Conservation (phyloP, 2,113 vertebrate genomes). For the Centropus bengalensis region DNA sequence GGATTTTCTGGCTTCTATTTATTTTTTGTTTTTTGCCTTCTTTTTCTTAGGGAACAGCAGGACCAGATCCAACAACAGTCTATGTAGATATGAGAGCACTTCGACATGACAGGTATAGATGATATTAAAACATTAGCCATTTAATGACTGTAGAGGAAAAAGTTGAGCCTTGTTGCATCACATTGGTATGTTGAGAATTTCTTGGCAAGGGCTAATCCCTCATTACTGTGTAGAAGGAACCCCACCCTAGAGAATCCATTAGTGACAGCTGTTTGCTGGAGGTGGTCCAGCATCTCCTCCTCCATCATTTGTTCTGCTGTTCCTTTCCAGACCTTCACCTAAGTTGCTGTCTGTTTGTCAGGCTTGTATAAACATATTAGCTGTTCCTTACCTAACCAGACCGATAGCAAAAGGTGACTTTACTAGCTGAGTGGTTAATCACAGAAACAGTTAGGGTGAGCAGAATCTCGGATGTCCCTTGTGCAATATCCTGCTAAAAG, state of each 20-base stretch:
- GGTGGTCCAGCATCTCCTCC: not conserved
- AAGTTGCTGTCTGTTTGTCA: not conserved
- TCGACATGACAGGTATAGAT: conserved; percentile 89
- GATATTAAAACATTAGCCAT: not conserved
- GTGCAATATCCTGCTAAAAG: not conserved
- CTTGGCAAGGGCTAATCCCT: not conserved
- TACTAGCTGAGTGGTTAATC: not conserved
- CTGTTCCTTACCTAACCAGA: not conserved
- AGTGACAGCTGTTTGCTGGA: not conserved
- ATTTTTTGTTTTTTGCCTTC: not conserved
- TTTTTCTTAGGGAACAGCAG: conserved; percentile 88
- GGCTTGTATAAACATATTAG: not conserved
- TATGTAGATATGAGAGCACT: conserved; percentile 96
- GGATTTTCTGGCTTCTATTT: not conserved
- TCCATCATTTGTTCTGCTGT: not conserved
- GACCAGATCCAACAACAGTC: conserved; percentile 95
- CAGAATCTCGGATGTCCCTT: not conserved
- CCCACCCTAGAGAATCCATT: not conserved
- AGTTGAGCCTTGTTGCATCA: not conserved
- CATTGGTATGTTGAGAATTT: not conserved
- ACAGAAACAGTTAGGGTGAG: not conserved
- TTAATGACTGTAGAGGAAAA: not conserved
- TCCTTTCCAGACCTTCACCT: not conserved
- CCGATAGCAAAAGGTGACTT: not conserved
- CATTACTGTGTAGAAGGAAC: not conserved